phyloP scores from a whole-genome alignment of 2,113 vertebrate species.

The Daboia siamensis region DNA sequence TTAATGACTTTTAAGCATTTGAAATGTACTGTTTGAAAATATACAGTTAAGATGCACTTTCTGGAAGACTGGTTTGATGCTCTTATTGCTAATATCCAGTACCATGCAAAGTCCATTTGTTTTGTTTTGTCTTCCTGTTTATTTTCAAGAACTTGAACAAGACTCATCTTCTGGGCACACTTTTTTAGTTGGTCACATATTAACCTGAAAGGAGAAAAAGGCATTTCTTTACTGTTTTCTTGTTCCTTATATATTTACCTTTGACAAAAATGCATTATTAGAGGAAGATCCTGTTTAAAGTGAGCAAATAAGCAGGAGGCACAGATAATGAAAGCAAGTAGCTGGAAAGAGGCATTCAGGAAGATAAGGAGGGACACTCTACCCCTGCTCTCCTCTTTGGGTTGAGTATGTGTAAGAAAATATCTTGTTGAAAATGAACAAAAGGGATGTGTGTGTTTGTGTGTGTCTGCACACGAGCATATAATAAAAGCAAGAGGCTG shows the following conservation, averaged over 20 bases:
- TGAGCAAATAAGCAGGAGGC: background rate
- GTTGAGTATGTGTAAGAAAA: background rate
- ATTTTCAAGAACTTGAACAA: background rate
- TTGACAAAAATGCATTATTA: background rate
- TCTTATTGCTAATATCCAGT: background rate
- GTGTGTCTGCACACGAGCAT: accelerated
- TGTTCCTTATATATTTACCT: background rate
- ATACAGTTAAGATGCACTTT: background rate
- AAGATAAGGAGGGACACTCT: background rate
- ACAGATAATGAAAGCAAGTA: background rate
- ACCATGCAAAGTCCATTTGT: background rate
- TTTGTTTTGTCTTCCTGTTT: background rate
- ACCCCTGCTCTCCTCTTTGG: background rate
- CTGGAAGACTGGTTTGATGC: background rate
- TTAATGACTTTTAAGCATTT: conserved; percentile 14
- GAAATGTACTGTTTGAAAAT: conserved; percentile 14
- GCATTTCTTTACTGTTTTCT: background rate
- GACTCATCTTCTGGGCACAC: background rate
- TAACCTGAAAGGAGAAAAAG: background rate
- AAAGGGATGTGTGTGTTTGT: background rate
- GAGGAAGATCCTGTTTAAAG: background rate
- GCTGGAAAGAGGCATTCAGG: background rate
- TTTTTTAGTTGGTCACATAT: background rate
- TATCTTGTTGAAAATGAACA: background rate
- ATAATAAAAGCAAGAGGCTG: background rate